Percentiles rank a stretch among this genome's conserved stretches.
These are phyloP conservation scores for Cyprinodon tularosa DNA, from an alignment of 2,113 vertebrate genomes.

Conservation along the genomic window DNA sequence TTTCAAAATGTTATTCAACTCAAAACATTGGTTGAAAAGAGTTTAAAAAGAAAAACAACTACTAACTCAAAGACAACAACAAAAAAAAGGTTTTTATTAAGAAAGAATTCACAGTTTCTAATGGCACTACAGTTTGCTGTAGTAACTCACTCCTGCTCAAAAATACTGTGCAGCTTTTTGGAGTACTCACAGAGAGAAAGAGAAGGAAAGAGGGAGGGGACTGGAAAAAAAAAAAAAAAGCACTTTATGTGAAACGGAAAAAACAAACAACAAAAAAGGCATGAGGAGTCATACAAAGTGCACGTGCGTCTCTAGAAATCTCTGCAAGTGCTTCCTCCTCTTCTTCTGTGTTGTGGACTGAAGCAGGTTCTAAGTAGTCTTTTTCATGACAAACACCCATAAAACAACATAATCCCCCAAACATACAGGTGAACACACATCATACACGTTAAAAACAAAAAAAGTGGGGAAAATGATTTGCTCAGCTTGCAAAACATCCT, in stretches of 20 bases:
- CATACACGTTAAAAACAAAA: conserved; percentile 57
- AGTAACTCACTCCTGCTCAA: conserved; percentile 87
- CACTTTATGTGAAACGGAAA: conserved; percentile 82
- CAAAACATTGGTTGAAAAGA: no score
- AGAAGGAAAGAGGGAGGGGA: conserved; percentile 9
- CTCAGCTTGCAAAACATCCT: conserved; percentile 45
- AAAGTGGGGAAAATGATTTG: conserved; percentile 8
- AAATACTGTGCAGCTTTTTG: conserved; percentile 79
- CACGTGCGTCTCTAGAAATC: conserved; percentile 85
- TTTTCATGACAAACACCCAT: conserved; percentile 42
- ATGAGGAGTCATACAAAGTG: conserved; percentile 90
- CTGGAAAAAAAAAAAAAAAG: conserved; percentile 77
- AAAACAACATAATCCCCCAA: conserved; percentile 34
- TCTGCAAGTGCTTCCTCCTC: conserved; percentile 64
- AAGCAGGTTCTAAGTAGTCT: conserved; percentile 59
- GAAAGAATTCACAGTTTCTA: conserved; percentile 99
- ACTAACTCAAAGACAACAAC: conserved; percentile 84
- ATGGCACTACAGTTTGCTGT: conserved; percentile 93
- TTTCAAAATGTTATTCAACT: no score
- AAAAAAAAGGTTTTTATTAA: conserved; percentile 93
- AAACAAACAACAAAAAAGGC: conserved; percentile 86
- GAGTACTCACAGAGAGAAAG: conserved; percentile 55
- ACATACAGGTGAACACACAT: conserved; percentile 39
- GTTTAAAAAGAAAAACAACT: conserved; percentile 40
- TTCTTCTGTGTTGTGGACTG: conserved; percentile 43